Evolutionary conservation across 2,888 invertebrate genomes (phyloP), one percentile per base, ranked within the genome.

Genomic region (Eupithecia exiguata): DNA sequence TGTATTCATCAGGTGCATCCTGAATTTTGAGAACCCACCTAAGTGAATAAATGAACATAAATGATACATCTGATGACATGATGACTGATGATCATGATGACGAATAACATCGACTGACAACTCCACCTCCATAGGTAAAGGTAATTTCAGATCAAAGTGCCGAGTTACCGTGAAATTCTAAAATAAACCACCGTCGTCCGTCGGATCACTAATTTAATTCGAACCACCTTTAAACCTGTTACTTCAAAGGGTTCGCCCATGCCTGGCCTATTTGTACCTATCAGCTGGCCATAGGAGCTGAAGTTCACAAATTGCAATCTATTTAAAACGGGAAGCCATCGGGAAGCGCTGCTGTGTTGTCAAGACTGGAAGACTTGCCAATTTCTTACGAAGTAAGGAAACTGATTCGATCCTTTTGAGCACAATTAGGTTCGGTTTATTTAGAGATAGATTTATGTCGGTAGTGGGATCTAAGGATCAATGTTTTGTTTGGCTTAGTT

Each of bases 251-350:
- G 66, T 14, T 40, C 2, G 40, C 35, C 35, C 62, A 62, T 40
- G 38, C n/a, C 65, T 65, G 9, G 38, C 66, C 66, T 66, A 66
- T 66, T 68, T 30, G 68, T 49, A 49, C 68, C 43, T 49, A 49
- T 68, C 68, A 68, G 38, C 21, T 46, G 18, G 49, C 43, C n/a
- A 14, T 43, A 35, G 25, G 38, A 66, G n/a, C n/a, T 40, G 63
- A 36, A 38, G 38, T 38, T 66, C 35, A 62, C 62, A 69, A 62
- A 61, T 68, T 71, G 74, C 66, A 53, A 53, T 30, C 62, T 68
- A 38, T 46, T 68, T 18, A 35, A 30, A 35, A 68, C 46, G 35
- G 49, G 18, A 25, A 46, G 49, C 40, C 61, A 14, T 0, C 4
- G 4, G 2, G 30, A 10, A 7, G n/a, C n/a, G n/a, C n/a, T n/a